Conservation (phyloP, 2,888 invertebrate species). For the Phortica magna region DNA sequence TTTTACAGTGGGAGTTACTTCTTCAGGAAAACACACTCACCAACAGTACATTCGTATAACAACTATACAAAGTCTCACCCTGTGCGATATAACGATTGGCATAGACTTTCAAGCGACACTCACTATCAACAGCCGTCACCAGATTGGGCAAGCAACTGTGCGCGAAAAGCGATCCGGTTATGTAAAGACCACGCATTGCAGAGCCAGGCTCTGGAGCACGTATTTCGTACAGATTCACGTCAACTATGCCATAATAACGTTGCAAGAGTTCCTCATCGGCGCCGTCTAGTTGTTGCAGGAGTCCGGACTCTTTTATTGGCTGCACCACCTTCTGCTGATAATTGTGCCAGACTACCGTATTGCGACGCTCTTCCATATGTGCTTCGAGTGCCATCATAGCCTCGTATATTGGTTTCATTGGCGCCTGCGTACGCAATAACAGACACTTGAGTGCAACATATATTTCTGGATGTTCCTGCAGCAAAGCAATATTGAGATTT, state of each 20-base stretch:
- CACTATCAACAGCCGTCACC: constrained; percentile 85
- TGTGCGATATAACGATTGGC: constrained; percentile 82
- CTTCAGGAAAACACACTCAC: constrained; percentile 75
- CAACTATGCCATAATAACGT: constrained; percentile 85
- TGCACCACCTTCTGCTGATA: constrained; percentile 78
- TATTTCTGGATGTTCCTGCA: constrained; percentile 59
- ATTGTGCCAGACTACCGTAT: constrained; percentile 80
- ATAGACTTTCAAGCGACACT: constrained; percentile 83
- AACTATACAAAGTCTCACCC: constrained; percentile 82
- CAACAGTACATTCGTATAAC: constrained; percentile 85
- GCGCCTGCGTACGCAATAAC: constrained; percentile 78
- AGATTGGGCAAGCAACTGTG: constrained; percentile 87
- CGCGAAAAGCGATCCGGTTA: constrained; percentile 84
- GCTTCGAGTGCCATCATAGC: constrained; percentile 80
- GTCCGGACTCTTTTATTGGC: constrained; percentile 64
- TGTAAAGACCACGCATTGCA: constrained; percentile 84
- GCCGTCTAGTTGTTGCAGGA: constrained; percentile 63
- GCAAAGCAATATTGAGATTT: constrained; percentile 68
- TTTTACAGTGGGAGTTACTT: neutral
- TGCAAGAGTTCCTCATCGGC: constrained; percentile 80
- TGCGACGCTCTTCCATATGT: constrained; percentile 80
- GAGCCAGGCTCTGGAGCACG: constrained; percentile 77
- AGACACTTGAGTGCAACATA: constrained; percentile 78
- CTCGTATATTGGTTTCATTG: constrained; percentile 57
- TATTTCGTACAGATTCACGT: constrained; percentile 89